These are phyloP conservation scores for Acrobasis consociella DNA, from an alignment of 2,888 invertebrate species.

Conservation along the genomic window DNA sequence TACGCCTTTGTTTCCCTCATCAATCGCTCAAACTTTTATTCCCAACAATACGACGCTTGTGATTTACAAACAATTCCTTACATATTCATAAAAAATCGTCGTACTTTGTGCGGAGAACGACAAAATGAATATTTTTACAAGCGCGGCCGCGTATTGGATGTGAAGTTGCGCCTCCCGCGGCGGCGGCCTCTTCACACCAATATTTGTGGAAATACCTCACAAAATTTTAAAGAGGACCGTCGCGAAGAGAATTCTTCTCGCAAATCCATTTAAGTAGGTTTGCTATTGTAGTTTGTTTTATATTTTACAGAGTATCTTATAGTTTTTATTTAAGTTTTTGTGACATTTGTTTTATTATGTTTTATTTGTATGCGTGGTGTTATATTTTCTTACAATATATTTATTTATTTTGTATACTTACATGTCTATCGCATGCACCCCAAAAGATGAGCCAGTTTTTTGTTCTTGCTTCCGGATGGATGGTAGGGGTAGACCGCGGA, in stretches of 20 bases:
- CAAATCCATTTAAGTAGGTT: constrained; percentile 47
- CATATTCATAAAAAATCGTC: constrained; percentile 40
- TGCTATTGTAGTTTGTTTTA: constrained; percentile 13
- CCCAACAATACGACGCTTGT: constrained; percentile 22
- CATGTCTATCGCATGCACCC: no score
- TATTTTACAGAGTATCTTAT: neutral
- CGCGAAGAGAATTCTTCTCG: constrained; percentile 46
- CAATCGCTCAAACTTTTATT: constrained; percentile 19
- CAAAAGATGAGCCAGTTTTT: no score
- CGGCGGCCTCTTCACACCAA: constrained; percentile 57
- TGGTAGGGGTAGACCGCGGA: no score
- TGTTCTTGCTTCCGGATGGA: no score
- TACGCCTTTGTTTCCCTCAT: constrained; percentile 1
- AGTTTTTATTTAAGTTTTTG: neutral
- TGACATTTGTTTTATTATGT: no score
- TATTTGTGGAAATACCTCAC: constrained; percentile 65
- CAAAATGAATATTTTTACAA: constrained; percentile 70
- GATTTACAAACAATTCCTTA: constrained; percentile 33
- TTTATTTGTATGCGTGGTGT: no score
- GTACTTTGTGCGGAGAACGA: constrained; percentile 46
- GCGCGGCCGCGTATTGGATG: constrained; percentile 57
- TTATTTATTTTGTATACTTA: no score
- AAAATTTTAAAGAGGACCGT: constrained; percentile 57
- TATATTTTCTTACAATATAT: no score
- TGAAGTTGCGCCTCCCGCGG: constrained; percentile 49